Evolutionary conservation across 2,113 vertebrate genomes (phyloP), one percentile per base, ranked within the genome.

Genomic region (western clawed frog (Xenopus tropicalis)): DNA sequence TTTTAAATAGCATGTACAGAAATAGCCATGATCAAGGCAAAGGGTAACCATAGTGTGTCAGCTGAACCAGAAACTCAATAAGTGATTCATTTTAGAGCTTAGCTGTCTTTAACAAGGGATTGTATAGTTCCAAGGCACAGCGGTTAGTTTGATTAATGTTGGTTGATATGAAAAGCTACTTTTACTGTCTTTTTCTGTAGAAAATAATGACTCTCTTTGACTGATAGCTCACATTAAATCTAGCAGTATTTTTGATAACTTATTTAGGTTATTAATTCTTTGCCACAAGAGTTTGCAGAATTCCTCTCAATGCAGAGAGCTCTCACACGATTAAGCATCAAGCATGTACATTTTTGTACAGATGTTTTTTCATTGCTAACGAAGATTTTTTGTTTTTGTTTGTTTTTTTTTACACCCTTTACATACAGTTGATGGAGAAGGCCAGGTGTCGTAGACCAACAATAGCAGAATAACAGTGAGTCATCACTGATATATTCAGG

Each of bases 41-140:
- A 74, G 64, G 52, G 56, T 59, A 74, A 48, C 42, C 24, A 42
- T 17, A 48, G 64, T 48, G 59, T 67, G 56, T 74, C 57, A 67
- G 37, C 24, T 67, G 56, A 29, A 61, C 72, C 58, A 21, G 43
- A 67, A 74, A 74, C 67, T 11, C 72, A 67, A 74, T 74, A 61
- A 51, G 17, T 74, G 72, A 74, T 61, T 74, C 64, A 74, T 67
- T 58, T 67, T 22, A 59, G 54, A 67, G 72, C 65, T 51, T 51
- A 59, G 54, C 43, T 48, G 42, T 74, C 72, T 74, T 67, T 67
- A 46, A 52, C 16, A 37, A 67, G 54, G 20, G 61, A 54, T 24
- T 66, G n/a, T 66, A 42, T 14, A 29, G 72, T 67, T 74, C 54
- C 52, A 58, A 42, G 24, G 52, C 71, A 66, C 37, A 51, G 37